Percentiles rank a stretch among this genome's conserved stretches.
phyloP scores from a whole-genome alignment of 2,797 vertebrate genomes.

The Pelobates cultripes region DNA sequence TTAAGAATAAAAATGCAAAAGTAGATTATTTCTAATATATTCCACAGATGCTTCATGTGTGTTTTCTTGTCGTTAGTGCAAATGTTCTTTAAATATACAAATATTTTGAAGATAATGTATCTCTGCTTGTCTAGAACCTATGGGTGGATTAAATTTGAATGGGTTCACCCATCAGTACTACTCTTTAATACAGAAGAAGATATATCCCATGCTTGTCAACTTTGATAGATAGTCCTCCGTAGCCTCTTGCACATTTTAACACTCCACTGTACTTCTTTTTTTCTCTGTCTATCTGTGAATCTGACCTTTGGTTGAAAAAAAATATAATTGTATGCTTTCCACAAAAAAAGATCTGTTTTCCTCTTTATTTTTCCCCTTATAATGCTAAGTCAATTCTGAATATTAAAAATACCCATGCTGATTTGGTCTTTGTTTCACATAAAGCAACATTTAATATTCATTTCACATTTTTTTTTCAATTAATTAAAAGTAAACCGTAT shows the following conservation, averaged over 20 bases:
- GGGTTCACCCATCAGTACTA: slow-evolving; percentile 39
- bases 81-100: slow-evolving; percentile 30
- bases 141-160: slow-evolving; percentile 30
- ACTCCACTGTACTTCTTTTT: slow-evolving; percentile 27
- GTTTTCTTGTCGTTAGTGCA: background rate
- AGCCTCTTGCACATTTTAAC: slow-evolving; percentile 38
- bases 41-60: too few relatives aligned
- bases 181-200: slow-evolving; percentile 41
- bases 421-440: slow-evolving; percentile 85
- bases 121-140: slow-evolving; percentile 36
- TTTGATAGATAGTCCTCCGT: slow-evolving; percentile 50
- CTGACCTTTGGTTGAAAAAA: slow-evolving; percentile 43
- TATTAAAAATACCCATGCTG: slow-evolving; percentile 68
- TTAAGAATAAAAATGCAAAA: too few relatives aligned
- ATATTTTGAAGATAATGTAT: slow-evolving; percentile 7
- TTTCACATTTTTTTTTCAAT: slow-evolving; percentile 94
- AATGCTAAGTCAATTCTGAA: slow-evolving; percentile 60
- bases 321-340: slow-evolving; percentile 35
- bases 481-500: slow-evolving; percentile 99
- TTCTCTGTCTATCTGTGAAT: slow-evolving; percentile 24
- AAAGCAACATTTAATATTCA: slow-evolving; percentile 97
- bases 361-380: slow-evolving; percentile 8
- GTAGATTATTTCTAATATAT: too few relatives aligned
- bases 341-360: slow-evolving; percentile 25
- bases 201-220: slow-evolving; percentile 53